phyloP scores from a whole-genome alignment of 2,797 vertebrate genomes.

The Spheniscus humboldti region DNA sequence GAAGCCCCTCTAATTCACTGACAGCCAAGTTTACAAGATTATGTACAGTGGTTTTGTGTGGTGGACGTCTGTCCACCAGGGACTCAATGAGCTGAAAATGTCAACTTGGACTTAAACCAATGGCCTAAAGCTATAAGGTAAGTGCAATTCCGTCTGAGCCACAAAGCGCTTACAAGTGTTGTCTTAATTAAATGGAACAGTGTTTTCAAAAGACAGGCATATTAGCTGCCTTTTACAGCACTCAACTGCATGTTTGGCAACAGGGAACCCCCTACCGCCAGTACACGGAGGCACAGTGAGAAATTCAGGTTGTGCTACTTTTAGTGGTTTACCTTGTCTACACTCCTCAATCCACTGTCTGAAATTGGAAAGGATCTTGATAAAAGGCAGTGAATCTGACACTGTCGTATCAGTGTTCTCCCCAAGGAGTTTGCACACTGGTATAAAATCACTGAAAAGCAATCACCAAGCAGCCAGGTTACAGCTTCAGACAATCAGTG shows the following conservation, averaged over 20 bases:
- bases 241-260: neutral
- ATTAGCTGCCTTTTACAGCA: constrained; percentile 1
- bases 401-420: neutral
- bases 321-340: neutral
- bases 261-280: neutral
- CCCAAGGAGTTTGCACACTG: neutral
- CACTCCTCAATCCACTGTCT: neutral
- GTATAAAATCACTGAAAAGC: constrained; percentile 52
- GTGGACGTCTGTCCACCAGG: neutral
- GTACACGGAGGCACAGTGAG: neutral
- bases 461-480: constrained; percentile 5
- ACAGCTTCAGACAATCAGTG: constrained; percentile 23
- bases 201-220: constrained; percentile 6
- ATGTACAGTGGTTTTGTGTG: neutral
- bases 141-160: constrained; percentile 15
- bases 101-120: constrained; percentile 42
- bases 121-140: constrained; percentile 49
- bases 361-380: neutral
- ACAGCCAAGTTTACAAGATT: constrained; percentile 12
- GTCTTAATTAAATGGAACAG: constrained; percentile 11
- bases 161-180: neutral
- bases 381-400: neutral
- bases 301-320: neutral
- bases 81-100: constrained; percentile 16
- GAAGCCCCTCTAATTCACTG: neutral